Base-by-base conservation (phyloP, 2,888 invertebrate species). In the Amiota communis region DNA sequence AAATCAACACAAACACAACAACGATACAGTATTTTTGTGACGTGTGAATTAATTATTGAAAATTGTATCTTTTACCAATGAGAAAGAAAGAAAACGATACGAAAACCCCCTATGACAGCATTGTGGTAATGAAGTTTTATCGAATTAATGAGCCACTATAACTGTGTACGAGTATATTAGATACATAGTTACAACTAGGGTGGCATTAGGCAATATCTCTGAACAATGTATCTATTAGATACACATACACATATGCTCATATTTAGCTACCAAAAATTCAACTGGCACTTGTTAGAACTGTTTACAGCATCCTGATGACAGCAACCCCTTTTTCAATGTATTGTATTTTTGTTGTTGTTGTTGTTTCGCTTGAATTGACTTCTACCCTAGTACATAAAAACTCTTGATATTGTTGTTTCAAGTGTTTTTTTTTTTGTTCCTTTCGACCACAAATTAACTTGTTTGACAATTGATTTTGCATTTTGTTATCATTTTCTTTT, bases 391-490 rank as follows among this genome's bases (percentile, higher is more conserved):
- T 36, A 6, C 6, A 36, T 36, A 36, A 36, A 36, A 36, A 36
- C 8, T 36, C 36, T 6, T 36, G 36, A 36, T 36, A 36, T 17
- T 49, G 23, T 23, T 68, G 23, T 15, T 36, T 59, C 61, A 46
- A 53, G 63, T 71, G 71, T 63, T 46, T 36, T 17, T 56, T 57
- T 53, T 15, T 71, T 23, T 68, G 70, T 70, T 53, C 51, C 70
- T 67, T 76, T 53, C 56, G 71, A 78, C 79, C 82, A 72, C 86
- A 85, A 85, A 84, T 86, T 83, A 80, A 83, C 81, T 84, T 82
- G 82, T 84, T 83, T 82, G 74, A 71, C 75, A 77, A 78, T 79
- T 77, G 79, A 77, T 76, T 74, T n/a, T 53, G 53, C 49, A 51
- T 56, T 72, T 56, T 59, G 64, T 61, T 13, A 59, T 13, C 9